Evolutionary conservation across 2,113 vertebrate species (phyloP).

Genomic region (Haemorhous mexicanus): DNA sequence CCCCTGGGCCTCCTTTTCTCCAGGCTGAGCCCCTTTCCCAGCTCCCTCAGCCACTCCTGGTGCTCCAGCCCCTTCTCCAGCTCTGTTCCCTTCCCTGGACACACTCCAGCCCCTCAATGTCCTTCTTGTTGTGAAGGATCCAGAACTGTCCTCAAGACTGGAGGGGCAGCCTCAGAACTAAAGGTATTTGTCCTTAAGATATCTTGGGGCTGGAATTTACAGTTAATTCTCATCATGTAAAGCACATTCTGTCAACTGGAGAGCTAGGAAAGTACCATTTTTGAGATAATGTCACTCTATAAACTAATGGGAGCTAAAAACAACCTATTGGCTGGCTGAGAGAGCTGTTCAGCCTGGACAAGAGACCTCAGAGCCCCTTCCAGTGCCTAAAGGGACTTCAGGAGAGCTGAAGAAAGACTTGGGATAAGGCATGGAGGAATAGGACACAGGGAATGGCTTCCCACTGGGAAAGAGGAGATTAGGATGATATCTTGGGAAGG

Average conservation of each 20-base stretch:
- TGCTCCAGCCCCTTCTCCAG: background rate
- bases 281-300: background rate
- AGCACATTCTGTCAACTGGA: background rate
- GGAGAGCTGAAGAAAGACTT: background rate
- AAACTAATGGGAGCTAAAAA: background rate
- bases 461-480: background rate
- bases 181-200: background rate
- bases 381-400: background rate
- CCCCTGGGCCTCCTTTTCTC: background rate
- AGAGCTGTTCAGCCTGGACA: background rate
- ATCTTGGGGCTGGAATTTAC: background rate
- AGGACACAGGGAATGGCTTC: background rate
- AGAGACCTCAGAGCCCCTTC: background rate
- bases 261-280: background rate
- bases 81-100: background rate
- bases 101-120: fast-evolving
- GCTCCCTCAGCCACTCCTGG: fast-evolving
- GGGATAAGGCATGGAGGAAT: background rate
- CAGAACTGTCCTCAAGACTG: background rate
- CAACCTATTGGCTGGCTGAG: background rate
- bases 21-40: background rate
- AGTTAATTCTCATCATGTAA: background rate
- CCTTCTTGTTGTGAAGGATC: fast-evolving
- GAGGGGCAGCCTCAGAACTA: background rate
- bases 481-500: background rate